Percentiles rank a stretch among this genome's conserved stretches.
phyloP scores from a whole-genome alignment of 1,140 invertebrate species.

The Notospermus geniculatus region DNA sequence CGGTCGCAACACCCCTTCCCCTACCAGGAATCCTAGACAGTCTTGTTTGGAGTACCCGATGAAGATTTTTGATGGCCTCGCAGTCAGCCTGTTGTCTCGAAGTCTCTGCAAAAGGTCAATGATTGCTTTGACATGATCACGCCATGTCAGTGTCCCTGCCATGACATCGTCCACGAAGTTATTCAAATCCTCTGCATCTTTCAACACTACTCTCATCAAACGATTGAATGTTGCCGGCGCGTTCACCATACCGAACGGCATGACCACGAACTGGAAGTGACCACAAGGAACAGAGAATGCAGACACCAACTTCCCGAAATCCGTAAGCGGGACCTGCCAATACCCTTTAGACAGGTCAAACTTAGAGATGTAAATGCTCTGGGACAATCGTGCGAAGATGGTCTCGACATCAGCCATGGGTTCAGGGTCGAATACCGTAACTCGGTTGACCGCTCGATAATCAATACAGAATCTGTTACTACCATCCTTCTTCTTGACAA shows the following conservation, averaged over 20 bases:
- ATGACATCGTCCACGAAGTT: slow-evolving; percentile 4
- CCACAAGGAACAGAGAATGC: neutral
- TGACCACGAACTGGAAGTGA: neutral
- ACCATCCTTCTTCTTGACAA: slow-evolving; percentile 55
- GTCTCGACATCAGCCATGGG: slow-evolving; percentile 26
- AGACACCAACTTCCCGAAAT: neutral
- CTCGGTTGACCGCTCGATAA: slow-evolving; percentile 45
- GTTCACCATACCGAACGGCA: slow-evolving; percentile 4
- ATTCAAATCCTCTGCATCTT: neutral
- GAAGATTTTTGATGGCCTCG: neutral
- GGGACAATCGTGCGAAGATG: slow-evolving; percentile 8
- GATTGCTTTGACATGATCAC: neutral
- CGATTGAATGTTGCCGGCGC: neutral
- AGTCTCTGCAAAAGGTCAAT: neutral
- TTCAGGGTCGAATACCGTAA: slow-evolving; percentile 25
- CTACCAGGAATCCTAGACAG: neutral
- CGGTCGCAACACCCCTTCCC: neutral
- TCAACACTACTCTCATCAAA: neutral
- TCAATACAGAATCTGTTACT: slow-evolving; percentile 57
- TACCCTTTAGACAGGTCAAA: neutral
- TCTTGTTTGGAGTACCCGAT: neutral
- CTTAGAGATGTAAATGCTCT: neutral
- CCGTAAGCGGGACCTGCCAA: neutral
- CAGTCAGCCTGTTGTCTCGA: neutral
- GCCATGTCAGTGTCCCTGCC: neutral